Evolutionary conservation across 2,888 invertebrate genomes (phyloP).

Genomic region (Acleris cristana): DNA sequence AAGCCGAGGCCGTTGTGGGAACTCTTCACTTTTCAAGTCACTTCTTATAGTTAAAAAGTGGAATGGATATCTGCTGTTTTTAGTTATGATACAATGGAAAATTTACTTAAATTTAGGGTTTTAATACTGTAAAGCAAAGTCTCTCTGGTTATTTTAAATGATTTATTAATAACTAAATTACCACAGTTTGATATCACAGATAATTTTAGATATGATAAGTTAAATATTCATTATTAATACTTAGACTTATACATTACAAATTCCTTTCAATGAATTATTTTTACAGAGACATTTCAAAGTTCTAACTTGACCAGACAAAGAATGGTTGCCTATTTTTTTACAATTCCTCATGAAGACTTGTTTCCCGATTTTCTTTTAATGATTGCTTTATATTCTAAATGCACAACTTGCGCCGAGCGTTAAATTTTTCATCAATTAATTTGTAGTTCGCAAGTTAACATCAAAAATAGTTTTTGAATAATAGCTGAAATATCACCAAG

Average conservation of each 20-base stretch:
- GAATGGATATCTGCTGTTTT: constrained; percentile 1
- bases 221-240: constrained; percentile 10
- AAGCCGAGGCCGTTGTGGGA: neutral
- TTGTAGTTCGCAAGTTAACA: neutral
- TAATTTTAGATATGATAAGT: constrained; percentile 13
- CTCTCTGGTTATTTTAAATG: constrained; percentile 8
- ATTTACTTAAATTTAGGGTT: constrained; percentile 1
- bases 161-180: constrained; percentile 27
- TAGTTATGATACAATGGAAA: neutral
- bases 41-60: constrained; percentile 36
- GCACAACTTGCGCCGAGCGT: neutral
- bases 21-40: constrained; percentile 20
- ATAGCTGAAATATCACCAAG: no score
- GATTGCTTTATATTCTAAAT: neutral
- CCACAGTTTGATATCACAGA: constrained; percentile 37
- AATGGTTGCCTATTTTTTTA: no score
- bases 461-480: neutral
- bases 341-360: neutral
- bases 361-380: neutral
- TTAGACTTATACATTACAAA: no score
- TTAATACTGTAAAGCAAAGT: constrained; percentile 22
- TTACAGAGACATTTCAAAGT: no score
- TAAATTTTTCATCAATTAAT: neutral
- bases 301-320: no score
- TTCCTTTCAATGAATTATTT: no score